Percentiles rank a stretch among this genome's conserved stretches.
Conservation (phyloP, 1,140 invertebrate genomes). For the Eciton burchellii region DNA sequence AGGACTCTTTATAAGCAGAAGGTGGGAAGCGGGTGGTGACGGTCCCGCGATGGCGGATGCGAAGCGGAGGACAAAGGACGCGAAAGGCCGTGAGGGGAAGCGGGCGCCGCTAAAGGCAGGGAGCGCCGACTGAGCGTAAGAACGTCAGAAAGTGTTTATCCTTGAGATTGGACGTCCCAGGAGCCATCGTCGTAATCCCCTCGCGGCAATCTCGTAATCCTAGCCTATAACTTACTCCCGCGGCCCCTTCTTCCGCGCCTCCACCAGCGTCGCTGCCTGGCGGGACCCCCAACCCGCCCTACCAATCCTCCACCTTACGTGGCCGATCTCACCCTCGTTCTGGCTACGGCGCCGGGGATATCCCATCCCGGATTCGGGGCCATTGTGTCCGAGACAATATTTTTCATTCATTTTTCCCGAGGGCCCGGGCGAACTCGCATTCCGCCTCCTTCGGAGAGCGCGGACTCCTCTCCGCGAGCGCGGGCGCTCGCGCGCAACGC, state of each 20-base stretch:
- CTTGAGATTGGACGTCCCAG: slow-evolving; percentile 84
- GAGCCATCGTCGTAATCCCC: slow-evolving; percentile 85
- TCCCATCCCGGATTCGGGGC: slow-evolving; percentile 64
- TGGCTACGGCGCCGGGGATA: slow-evolving; percentile 61
- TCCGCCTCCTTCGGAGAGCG: slow-evolving; percentile 14
- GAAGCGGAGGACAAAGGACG: slow-evolving; percentile 37
- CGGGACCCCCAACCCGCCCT: not conserved
- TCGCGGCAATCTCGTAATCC: slow-evolving; percentile 85
- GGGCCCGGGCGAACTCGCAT: slow-evolving; percentile 53
- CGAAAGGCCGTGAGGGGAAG: not conserved
- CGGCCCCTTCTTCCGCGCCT: slow-evolving; percentile 49
- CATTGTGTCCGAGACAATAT: slow-evolving; percentile 77
- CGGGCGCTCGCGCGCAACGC: slow-evolving; percentile 13
- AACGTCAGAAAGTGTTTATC: slow-evolving; percentile 84
- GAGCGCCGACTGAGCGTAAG: slow-evolving; percentile 65
- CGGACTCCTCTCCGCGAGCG: slow-evolving; percentile 33
- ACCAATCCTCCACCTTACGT: not conserved
- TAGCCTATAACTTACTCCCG: slow-evolving; percentile 82
- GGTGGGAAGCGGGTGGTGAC: slow-evolving; percentile 29
- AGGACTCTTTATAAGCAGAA: slow-evolving; percentile 53
- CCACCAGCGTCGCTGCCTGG: slow-evolving; percentile 23
- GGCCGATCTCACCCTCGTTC: slow-evolving; percentile 56
- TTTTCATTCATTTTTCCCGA: slow-evolving; percentile 75
- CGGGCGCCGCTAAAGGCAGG: slow-evolving; percentile 19
- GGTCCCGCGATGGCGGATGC: slow-evolving; percentile 8